Base-by-base conservation (phyloP, 2,113 vertebrate genomes). In the Salvelinus fontinalis region DNA sequence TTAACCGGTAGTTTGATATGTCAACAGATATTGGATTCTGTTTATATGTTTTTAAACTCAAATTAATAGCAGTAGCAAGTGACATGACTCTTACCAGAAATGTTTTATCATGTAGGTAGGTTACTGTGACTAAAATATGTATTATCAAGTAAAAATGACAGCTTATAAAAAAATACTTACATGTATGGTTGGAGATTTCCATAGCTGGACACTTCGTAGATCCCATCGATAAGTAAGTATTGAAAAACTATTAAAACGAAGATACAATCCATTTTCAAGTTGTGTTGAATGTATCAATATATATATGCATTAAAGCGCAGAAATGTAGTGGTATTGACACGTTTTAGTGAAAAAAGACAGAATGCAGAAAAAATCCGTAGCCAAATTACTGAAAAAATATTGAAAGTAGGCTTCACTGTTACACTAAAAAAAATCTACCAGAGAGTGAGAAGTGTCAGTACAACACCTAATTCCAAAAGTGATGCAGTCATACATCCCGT, bases 171-270 rank as follows among this genome's bases (percentile, higher is more conserved):
- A 5, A 57, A 81, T 90, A 97, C 97, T 98, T 88, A 99, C 97
- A 97, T 96, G 44, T 93, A 85, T 0, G 95, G 89, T 64, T 93
- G 94, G 5, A 97, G 92, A 31, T 85, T 87, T 57, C 82, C 93
- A 77, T 90, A 74, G 48, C 74, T 84, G 29, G 91, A 84, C 22
- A 86, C 74, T 0, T 85, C 70, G 0, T 69, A 34, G 54, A 83
- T 76, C 48, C 80, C 88, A 79, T 84, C 78, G 29, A 93, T 84
- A 81, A 91, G 78, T 80, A 91, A 22, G 39, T 44, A 44, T 11
- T 44, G 2, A 2, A 92, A 24, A 8, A 91, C 77, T 73, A 91
- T 65, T 26, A 16, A 34, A 20, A 85, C 82, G 57, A 87, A 8
- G 20, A 87, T 22, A 22, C 72, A 27, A 24, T 89, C 84, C 93